Conservation (phyloP, 1,140 invertebrate genomes). For the Hylaeus anthracinus region DNA sequence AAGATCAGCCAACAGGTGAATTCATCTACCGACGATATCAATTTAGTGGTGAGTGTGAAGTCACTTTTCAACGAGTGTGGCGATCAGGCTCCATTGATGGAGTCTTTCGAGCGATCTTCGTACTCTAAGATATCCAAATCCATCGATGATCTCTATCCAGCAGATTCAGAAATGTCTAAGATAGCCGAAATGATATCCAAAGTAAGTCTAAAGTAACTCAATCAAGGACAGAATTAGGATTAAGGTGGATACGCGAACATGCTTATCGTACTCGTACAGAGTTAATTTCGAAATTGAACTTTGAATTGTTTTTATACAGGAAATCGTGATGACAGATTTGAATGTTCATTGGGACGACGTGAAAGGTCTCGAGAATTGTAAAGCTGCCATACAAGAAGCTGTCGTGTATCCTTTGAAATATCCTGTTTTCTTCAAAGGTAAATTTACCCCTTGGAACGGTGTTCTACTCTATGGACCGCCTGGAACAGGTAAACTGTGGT, state of each 20-base stretch:
- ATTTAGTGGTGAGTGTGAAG: conserved; percentile 61
- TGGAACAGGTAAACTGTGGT: conserved; percentile 80
- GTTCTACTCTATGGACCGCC: conserved; percentile 93
- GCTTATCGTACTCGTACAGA: neutral
- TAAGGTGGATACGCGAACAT: neutral
- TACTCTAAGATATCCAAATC: neutral
- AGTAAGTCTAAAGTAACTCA: conserved; percentile 56
- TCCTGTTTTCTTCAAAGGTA: conserved; percentile 90
- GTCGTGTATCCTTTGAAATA: conserved; percentile 93
- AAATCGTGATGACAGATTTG: conserved; percentile 85
- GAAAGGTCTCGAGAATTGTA: conserved; percentile 90
- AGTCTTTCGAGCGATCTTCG: neutral
- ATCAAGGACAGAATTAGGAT: too few species aligned
- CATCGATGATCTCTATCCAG: conserved; percentile 73
- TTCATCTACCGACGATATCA: conserved; percentile 37
- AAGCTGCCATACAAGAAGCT: conserved; percentile 93
- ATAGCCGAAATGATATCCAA: conserved; percentile 82
- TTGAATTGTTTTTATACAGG: conserved; percentile 72
- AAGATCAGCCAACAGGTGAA: too few species aligned
- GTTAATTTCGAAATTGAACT: neutral
- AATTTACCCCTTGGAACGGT: conserved; percentile 90
- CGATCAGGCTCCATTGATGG: neutral
- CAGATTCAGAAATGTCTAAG: conserved; percentile 79
- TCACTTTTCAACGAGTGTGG: conserved; percentile 49
- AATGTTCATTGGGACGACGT: conserved; percentile 87